Conservation (phyloP, 2,113 vertebrate species). For the Centropus unirufus region DNA sequence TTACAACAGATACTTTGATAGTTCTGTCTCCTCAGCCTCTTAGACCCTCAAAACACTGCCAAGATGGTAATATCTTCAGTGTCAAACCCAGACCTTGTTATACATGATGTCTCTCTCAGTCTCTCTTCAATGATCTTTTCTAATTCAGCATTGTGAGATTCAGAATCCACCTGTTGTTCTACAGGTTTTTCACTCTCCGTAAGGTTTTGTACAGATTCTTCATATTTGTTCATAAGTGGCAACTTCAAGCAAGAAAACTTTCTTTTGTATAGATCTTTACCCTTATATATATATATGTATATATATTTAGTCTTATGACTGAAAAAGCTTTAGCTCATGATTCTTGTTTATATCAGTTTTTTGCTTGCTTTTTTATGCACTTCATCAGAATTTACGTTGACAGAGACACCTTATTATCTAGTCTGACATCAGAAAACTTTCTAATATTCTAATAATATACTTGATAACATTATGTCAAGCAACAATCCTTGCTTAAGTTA, state of each 20-base stretch:
- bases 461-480: background rate
- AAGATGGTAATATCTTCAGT: background rate
- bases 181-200: background rate
- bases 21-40: background rate
- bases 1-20: background rate
- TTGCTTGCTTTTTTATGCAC: background rate
- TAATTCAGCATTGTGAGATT: background rate
- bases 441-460: background rate
- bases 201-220: background rate
- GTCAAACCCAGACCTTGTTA: background rate
- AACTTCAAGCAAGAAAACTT: background rate
- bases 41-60: background rate
- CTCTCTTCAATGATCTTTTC: background rate
- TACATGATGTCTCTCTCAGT: background rate
- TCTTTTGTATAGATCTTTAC: background rate
- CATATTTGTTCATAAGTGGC: background rate
- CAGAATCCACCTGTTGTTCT: background rate
- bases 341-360: background rate
- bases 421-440: background rate
- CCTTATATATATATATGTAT: background rate
- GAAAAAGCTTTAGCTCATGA: background rate
- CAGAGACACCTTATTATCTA: background rate
- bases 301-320: no score
- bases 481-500: background rate
- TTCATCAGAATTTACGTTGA: background rate